Evolutionary conservation across 2,113 vertebrate species (phyloP), one percentile per base, ranked within the genome.

Genomic region (Xerus inauris): DNA sequence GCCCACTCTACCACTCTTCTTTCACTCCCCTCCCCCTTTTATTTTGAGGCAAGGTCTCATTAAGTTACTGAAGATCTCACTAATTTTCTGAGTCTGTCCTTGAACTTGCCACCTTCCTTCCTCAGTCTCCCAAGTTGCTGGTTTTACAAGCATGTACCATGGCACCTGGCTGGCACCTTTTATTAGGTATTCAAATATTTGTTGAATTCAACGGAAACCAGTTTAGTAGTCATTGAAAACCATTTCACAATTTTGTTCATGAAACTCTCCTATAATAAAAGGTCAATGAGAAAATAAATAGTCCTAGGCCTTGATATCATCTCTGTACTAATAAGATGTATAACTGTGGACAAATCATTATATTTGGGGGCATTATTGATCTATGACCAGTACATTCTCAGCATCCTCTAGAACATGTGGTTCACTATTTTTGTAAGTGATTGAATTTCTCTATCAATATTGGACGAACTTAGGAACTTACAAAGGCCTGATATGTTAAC

Each of bases 161-260:
- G 2, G 59, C 59, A 62, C 26, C 59, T 24, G 28, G 59, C 59
- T 62, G n/a, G 32, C 20, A n/a, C 38, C 59, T 73, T 40, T 19
- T 59, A 54, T 19, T 35, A 95, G 64, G 14, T 79, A 75, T 75
- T 92, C 93, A 96, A 87, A 84, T 94, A 84, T 92, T 96, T 96
- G 69, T 76, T 80, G 42, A 83, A 76, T 94, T 89, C 54, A 86
- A 71, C 42, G 86, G 73, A 85, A 89, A 92, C 75, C 65, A 80
- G n/a, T 90, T 92, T 87, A 69, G 20, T 8, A 91, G 89, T n/a
- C 91, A 89, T 86, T 91, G 73, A 87, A 93, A 95, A 72, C 42
- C 54, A 67, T 91, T 96, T 93, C 82, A 90, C 85, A 89, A 32
- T 97, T 96, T 93, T 96, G 82, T 79, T 72, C 77, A 42, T 80